These are phyloP conservation scores for Triplophysa tibetana DNA, from an alignment of 2,113 vertebrate genomes.

Conservation along the genomic window DNA sequence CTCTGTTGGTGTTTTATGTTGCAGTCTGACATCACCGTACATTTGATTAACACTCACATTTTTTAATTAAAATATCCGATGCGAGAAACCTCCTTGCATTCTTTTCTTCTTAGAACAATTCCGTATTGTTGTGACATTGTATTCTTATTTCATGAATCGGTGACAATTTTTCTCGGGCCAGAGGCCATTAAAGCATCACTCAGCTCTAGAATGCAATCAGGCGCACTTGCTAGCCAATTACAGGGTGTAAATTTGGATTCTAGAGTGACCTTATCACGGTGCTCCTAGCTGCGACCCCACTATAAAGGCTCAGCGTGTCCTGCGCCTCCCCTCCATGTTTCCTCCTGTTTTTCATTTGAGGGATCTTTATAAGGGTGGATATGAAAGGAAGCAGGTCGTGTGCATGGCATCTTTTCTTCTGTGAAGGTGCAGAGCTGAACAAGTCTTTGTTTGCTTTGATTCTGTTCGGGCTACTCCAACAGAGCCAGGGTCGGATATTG, in stretches of 20 bases:
- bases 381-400: slow-evolving; percentile 75
- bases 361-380: slow-evolving; percentile 78
- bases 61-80: slow-evolving; percentile 72
- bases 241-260: slow-evolving; percentile 74
- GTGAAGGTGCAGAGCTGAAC: slow-evolving; percentile 68
- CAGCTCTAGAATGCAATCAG: slow-evolving; percentile 65
- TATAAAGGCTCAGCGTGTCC: slow-evolving; percentile 67
- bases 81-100: slow-evolving; percentile 59
- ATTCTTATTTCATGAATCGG: slow-evolving; percentile 45
- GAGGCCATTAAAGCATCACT: slow-evolving; percentile 12
- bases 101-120: slow-evolving; percentile 55
- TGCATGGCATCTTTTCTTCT: slow-evolving; percentile 67
- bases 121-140: slow-evolving; percentile 9
- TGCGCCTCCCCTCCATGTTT: slow-evolving; percentile 64
- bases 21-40: slow-evolving; percentile 63
- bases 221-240: slow-evolving; percentile 75
- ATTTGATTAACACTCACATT: slow-evolving; percentile 73
- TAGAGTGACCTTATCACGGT: slow-evolving; percentile 75
- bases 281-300: slow-evolving; percentile 74
- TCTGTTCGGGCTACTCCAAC: slow-evolving; percentile 67
- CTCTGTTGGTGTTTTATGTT: slow-evolving; percentile 54
- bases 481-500: slow-evolving; percentile 72
- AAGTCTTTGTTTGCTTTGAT: slow-evolving; percentile 79
- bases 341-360: slow-evolving; percentile 73
- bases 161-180: slow-evolving; percentile 33